Evolutionary conservation across 2,797 vertebrate genomes (phyloP), one percentile per base, ranked within the genome.

Genomic region (Lycodopsis pacificus): DNA sequence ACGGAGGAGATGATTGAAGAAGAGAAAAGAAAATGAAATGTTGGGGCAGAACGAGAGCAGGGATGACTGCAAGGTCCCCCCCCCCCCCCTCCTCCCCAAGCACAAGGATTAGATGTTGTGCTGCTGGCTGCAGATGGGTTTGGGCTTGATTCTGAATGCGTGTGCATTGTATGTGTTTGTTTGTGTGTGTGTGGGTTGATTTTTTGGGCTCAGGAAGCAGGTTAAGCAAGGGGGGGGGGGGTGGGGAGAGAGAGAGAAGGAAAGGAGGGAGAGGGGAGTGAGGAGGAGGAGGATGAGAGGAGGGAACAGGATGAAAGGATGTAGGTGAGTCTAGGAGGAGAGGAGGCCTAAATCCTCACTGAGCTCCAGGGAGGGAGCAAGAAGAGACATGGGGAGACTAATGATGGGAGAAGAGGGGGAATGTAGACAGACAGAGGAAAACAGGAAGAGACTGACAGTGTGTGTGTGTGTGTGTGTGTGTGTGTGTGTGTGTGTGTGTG

Each of bases 101-200:
- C 79, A 76, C 51, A 10, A 86, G 90, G 92, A 94, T 94, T 93
- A 91, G 90, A 91, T 89, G 87, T 78, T 88, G 86, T 85, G 86
- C 88, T 85, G 81, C 79, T 89, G 87, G 87, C 89, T 87, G 86
- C 86, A 83, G 88, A 91, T 86, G 83, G 79, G 88, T 88, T 91
- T 90, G 88, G 87, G 85, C 86, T 88, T 66, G 86, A 88, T 81
- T 86, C 77, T 81, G 71, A 81, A 51, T 79, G 80, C 11, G 70
- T 78, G 76, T 84, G 82, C 75, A 72, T 68, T 82, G 80, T 86
- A 56, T 63, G 75, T 72, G 65, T 78, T 34, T 72, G 44, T 32
- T 44, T 53, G 53, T 70, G 72, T 76, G 65, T 53, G 53, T 73
- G 72, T 73, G 65, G 53, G 80, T 76, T 79, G 79, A 49, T 84